Conservation (phyloP, 2,888 invertebrate genomes). For the Sinohyriopsis cumingii region DNA sequence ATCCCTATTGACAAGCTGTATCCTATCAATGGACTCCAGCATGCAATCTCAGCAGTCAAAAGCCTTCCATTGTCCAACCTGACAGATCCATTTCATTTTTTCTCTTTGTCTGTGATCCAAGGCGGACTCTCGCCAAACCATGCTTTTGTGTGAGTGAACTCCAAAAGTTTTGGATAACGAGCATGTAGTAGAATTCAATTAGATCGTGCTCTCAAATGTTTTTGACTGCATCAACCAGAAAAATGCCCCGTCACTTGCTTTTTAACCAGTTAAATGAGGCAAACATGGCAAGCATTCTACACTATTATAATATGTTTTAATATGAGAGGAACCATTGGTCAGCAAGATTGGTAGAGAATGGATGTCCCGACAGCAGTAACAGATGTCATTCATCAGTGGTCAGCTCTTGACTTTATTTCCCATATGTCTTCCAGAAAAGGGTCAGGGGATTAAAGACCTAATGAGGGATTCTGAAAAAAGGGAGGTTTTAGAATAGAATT, state of each 20-base stretch:
- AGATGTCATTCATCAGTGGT: too few species aligned
- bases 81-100: slow-evolving; percentile 41
- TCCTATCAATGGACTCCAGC: slow-evolving; percentile 26
- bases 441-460: too few species aligned
- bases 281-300: background rate
- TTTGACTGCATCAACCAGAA: slow-evolving; percentile 28
- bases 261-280: slow-evolving; percentile 39
- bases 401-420: too few species aligned
- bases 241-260: slow-evolving; percentile 23
- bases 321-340: too few species aligned
- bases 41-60: slow-evolving; percentile 25
- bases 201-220: slow-evolving; percentile 27
- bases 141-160: too few species aligned
- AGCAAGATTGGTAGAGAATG: too few species aligned
- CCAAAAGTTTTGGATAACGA: slow-evolving; percentile 19
- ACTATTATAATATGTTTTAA: too few species aligned
- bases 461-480: too few species aligned
- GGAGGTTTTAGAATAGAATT: too few species aligned
- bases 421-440: too few species aligned
- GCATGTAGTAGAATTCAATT: slow-evolving; percentile 28
- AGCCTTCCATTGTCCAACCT: slow-evolving; percentile 22
- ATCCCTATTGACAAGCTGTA: slow-evolving; percentile 34
- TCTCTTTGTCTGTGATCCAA: slow-evolving; percentile 34
- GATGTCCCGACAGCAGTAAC: too few species aligned
- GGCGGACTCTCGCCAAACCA: background rate